Conservation (phyloP, 1,140 invertebrate genomes). For the Bombus difficillimus region DNA sequence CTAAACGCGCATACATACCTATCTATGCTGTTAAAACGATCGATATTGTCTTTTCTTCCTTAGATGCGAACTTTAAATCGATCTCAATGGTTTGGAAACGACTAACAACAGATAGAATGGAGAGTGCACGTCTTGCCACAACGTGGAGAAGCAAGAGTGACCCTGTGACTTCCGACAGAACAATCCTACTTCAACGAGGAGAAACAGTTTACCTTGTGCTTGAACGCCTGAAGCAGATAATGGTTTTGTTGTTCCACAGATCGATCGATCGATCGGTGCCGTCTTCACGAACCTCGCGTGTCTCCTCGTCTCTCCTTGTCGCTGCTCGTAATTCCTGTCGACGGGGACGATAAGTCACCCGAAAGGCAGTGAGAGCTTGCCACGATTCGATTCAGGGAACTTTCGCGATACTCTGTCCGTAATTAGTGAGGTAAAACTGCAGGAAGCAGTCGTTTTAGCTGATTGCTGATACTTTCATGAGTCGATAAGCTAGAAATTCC, state of each 20-base stretch:
- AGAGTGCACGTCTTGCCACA: constrained; percentile 47
- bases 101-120: constrained; percentile 59
- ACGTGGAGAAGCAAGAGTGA: constrained; percentile 44
- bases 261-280: constrained; percentile 57
- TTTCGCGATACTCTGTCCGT: neutral
- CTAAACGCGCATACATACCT: neutral
- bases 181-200: constrained; percentile 57
- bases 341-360: constrained; percentile 44
- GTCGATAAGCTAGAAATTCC: neutral
- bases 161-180: constrained; percentile 63
- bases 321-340: constrained; percentile 46
- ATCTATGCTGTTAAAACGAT: neutral
- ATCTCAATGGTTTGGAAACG: constrained; percentile 62
- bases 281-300: constrained; percentile 52
- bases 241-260: constrained; percentile 68
- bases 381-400: constrained; percentile 14
- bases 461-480: neutral
- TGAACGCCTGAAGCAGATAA: constrained; percentile 70
- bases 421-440: constrained; percentile 26
- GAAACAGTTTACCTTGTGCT: constrained; percentile 69
- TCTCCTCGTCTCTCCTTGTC: constrained; percentile 46
- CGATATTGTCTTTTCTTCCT: constrained; percentile 18
- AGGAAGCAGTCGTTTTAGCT: constrained; percentile 8
- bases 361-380: constrained; percentile 24
- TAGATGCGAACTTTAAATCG: constrained; percentile 54